Percentiles rank a stretch among this genome's conserved stretches.
These are phyloP conservation scores for Abrostola tripartita DNA, from an alignment of 2,888 invertebrate genomes.

Conservation along the genomic window DNA sequence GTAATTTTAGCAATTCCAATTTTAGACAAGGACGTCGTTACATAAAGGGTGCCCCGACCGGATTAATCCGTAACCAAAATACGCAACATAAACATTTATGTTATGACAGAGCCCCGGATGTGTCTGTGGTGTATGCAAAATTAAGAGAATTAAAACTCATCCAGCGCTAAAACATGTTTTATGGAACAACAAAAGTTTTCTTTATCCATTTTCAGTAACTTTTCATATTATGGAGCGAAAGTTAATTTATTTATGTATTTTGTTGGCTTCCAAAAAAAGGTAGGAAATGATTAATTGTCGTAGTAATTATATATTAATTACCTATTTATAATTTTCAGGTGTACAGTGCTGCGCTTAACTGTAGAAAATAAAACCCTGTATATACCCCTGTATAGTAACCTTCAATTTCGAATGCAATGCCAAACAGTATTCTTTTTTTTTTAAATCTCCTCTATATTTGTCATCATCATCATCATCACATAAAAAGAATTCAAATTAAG, in stretches of 20 bases:
- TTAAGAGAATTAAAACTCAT: slow-evolving; percentile 43
- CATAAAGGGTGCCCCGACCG: slow-evolving; percentile 26
- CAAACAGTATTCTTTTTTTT: too few relatives aligned
- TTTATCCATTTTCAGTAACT: not conserved
- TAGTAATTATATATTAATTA: not conserved
- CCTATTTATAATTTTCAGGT: not conserved
- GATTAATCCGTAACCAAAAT: slow-evolving; percentile 47
- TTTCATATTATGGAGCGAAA: not conserved
- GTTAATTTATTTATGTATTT: not conserved
- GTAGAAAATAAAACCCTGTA: too few relatives aligned
- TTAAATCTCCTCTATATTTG: too few relatives aligned
- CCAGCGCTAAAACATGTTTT: slow-evolving; percentile 13
- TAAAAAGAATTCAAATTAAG: too few relatives aligned
- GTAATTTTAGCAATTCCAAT: slow-evolving; percentile 37
- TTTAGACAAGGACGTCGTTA: slow-evolving; percentile 28
- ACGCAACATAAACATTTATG: slow-evolving; percentile 49
- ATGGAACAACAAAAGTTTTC: slow-evolving; percentile 14
- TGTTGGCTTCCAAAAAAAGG: not conserved
- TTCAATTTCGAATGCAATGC: too few relatives aligned
- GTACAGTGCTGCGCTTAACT: too few relatives aligned
- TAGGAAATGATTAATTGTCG: not conserved
- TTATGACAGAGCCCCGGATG: slow-evolving; percentile 38
- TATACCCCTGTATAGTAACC: too few relatives aligned
- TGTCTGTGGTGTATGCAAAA: slow-evolving; percentile 32
- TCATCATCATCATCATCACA: too few relatives aligned